phyloP scores from a whole-genome alignment of 2,113 vertebrate genomes.

The Zapus hudsonius region DNA sequence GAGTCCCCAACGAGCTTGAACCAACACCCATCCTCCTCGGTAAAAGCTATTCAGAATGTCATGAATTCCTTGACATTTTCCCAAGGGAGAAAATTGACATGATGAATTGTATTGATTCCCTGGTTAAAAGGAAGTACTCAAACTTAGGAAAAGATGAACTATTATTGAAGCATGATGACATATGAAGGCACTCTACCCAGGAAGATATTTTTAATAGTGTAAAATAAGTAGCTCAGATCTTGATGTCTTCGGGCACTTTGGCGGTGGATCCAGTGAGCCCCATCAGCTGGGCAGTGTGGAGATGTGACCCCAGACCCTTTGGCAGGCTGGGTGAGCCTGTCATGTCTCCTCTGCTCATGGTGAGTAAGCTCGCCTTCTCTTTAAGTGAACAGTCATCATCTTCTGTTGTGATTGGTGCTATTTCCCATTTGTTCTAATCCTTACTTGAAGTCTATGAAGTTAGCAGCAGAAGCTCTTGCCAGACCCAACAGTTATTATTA shows the following conservation, averaged over 20 bases:
- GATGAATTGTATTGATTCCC: not conserved
- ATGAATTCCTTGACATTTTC: not conserved
- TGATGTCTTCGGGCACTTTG: not conserved
- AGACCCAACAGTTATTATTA: not conserved
- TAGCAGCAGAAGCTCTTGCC: not conserved
- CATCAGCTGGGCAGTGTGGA: not conserved
- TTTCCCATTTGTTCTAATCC: not conserved
- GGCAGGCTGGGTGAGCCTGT: not conserved
- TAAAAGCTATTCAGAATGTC: not conserved
- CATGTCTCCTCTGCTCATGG: fast-evolving
- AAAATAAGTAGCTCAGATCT: slow-evolving; percentile 1
- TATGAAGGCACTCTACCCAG: not conserved
- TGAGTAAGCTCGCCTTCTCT: not conserved
- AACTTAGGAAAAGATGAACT: slow-evolving; percentile 16
- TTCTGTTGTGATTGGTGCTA: not conserved
- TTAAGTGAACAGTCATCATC: not conserved
- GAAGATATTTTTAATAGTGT: slow-evolving; percentile 6
- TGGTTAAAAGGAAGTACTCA: slow-evolving; percentile 12
- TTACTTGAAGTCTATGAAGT: not conserved
- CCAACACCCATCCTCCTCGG: too few relatives aligned
- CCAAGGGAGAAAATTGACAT: slow-evolving; percentile 6
- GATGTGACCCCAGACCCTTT: not conserved
- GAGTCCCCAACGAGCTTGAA: not conserved
- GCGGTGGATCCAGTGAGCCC: not conserved
- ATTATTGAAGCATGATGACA: slow-evolving; percentile 32